Evolutionary conservation across 2,113 vertebrate species (phyloP).

Genomic region (Orientallactaga bullata): DNA sequence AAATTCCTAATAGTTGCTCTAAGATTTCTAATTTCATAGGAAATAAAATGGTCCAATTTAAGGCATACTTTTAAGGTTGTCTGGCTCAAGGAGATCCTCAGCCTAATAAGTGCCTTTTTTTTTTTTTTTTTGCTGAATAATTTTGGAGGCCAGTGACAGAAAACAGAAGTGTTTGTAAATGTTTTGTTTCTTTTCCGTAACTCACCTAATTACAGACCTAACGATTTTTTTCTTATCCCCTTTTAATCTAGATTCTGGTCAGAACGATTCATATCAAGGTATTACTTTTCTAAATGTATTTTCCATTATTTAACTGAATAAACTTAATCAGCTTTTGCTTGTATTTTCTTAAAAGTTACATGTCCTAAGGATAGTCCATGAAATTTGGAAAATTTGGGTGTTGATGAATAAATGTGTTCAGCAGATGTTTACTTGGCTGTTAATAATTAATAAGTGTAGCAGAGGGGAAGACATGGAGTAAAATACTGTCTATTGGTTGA

Average conservation of each 20-base stretch:
- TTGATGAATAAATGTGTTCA: neutral
- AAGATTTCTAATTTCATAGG: neutral
- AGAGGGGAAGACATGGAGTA: neutral
- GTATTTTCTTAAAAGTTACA: neutral
- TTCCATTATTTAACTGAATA: neutral
- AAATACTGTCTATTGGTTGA: neutral
- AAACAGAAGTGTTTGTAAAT: neutral
- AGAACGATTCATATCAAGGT: neutral
- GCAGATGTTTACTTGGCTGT: neutral
- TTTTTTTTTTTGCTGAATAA: neutral
- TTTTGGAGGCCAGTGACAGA: neutral
- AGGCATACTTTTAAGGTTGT: neutral
- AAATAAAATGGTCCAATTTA: neutral
- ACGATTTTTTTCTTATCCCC: neutral
- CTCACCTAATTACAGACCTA: neutral
- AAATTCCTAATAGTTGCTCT: too few species aligned
- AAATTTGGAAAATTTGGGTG: too few species aligned
- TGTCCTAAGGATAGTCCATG: neutral
- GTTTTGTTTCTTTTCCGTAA: neutral
- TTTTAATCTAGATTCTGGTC: neutral
- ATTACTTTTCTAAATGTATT: neutral
- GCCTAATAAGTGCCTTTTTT: neutral
- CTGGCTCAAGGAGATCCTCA: neutral
- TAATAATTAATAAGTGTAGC: neutral
- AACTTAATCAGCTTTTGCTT: neutral